These are phyloP conservation scores for Sisor rabdophorus DNA, from an alignment of 2,113 vertebrate genomes.

Conservation along the genomic window DNA sequence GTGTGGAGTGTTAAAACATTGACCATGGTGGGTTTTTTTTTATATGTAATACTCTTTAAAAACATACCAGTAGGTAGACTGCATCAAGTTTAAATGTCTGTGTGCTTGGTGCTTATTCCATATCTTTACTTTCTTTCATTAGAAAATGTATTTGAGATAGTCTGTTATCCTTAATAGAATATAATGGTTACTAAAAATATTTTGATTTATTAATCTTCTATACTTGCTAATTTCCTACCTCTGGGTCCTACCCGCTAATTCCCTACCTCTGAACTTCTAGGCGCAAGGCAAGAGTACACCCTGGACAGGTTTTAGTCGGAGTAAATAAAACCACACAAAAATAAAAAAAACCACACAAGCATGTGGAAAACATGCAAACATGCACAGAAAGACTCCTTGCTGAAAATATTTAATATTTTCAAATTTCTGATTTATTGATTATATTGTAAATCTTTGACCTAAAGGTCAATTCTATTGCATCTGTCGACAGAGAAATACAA, in stretches of 20 bases:
- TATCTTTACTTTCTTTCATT: neutral
- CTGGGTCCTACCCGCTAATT: too few relatives aligned
- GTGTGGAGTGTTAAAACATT: neutral
- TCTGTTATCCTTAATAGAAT: neutral
- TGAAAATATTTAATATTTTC: too few relatives aligned
- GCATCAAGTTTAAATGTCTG: neutral
- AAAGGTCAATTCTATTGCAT: neutral
- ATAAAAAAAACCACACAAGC: too few relatives aligned
- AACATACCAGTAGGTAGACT: neutral
- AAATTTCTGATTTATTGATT: neutral
- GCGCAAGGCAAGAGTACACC: too few relatives aligned
- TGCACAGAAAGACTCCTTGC: too few relatives aligned
- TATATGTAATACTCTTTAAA: neutral
- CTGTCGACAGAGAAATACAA: neutral
- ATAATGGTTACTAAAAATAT: neutral
- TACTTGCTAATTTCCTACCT: too few relatives aligned
- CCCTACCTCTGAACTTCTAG: too few relatives aligned
- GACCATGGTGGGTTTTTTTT: neutral
- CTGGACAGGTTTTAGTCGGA: too few relatives aligned
- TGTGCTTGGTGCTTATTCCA: neutral
- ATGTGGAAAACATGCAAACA: too few relatives aligned
- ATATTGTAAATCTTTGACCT: neutral
- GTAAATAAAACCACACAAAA: too few relatives aligned
- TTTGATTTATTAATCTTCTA: too few relatives aligned
- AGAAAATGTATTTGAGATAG: neutral